Evolutionary conservation across 2,113 vertebrate species (phyloP).

Genomic region (Salvator merianae): DNA sequence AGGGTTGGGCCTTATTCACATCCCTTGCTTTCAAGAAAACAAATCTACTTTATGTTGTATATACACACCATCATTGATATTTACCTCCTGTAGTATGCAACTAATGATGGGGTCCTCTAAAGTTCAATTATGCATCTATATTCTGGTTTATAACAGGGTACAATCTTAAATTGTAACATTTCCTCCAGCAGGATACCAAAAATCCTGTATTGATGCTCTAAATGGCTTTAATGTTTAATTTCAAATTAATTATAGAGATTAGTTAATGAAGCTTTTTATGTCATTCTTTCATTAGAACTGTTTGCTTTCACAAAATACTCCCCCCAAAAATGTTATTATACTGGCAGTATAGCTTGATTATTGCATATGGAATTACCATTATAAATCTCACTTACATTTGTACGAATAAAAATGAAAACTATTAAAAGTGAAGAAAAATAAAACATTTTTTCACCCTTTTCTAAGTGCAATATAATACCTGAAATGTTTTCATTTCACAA

Average conservation of each 20-base stretch:
- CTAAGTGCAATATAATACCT: conserved; percentile 56
- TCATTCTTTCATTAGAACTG: conserved; percentile 23
- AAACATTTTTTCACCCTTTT: conserved; percentile 41
- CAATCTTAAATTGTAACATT: background rate
- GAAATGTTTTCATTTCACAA: conserved; percentile 64
- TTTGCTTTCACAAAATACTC: conserved; percentile 25
- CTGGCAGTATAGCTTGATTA: conserved; percentile 32
- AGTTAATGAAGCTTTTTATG: conserved; percentile 43
- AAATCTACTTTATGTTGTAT: background rate
- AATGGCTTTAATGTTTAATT: conserved; percentile 26
- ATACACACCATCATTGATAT: background rate
- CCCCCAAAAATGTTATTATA: conserved; percentile 41
- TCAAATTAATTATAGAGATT: conserved; percentile 40
- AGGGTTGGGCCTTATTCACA: background rate
- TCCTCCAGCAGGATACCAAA: background rate
- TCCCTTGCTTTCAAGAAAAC: background rate
- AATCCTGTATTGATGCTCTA: background rate
- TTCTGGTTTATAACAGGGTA: background rate
- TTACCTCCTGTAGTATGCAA: background rate
- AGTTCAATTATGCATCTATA: background rate
- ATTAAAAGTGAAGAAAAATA: conserved; percentile 35
- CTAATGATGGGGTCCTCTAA: too few species aligned
- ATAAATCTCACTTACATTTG: conserved; percentile 43
- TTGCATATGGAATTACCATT: conserved; percentile 49
- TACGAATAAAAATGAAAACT: conserved; percentile 17